These are phyloP conservation scores for Mesochorus sp. DNA, from an alignment of 2,888 invertebrate species.

Conservation along the genomic window DNA sequence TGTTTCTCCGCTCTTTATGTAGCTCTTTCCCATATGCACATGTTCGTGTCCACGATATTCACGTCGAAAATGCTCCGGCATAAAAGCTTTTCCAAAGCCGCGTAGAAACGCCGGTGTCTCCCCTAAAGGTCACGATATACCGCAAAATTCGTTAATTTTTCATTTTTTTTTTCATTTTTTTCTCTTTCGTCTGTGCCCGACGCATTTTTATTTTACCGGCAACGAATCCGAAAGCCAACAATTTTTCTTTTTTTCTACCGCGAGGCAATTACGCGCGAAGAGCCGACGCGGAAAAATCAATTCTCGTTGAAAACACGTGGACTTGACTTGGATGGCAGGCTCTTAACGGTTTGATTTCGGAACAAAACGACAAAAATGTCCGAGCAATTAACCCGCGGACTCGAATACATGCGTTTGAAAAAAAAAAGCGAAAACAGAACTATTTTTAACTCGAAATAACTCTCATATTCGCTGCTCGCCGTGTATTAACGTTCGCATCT, in stretches of 20 bases:
- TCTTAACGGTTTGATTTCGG: background rate
- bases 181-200: background rate
- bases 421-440: too few relatives aligned
- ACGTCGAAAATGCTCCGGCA: slow-evolving; percentile 12
- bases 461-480: too few relatives aligned
- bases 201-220: background rate
- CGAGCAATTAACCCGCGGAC: background rate
- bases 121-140: slow-evolving; percentile 47
- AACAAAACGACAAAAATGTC: background rate
- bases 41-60: background rate
- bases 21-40: slow-evolving; percentile 1
- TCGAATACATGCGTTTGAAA: too few relatives aligned
- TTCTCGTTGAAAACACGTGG: background rate
- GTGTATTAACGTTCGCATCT: too few relatives aligned
- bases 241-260: background rate
- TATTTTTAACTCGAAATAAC: too few relatives aligned
- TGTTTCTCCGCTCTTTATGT: background rate
- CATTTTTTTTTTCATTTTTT: slow-evolving; percentile 9
- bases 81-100: background rate
- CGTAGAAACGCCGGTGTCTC: background rate
- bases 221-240: background rate
- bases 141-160: slow-evolving; percentile 1
- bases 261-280: background rate
- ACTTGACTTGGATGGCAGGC: background rate
- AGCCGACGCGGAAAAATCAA: slow-evolving; percentile 14